Evolutionary conservation across 2,797 vertebrate species (phyloP), one percentile per base, ranked within the genome.

Genomic region (Leptodactylus fallax): DNA sequence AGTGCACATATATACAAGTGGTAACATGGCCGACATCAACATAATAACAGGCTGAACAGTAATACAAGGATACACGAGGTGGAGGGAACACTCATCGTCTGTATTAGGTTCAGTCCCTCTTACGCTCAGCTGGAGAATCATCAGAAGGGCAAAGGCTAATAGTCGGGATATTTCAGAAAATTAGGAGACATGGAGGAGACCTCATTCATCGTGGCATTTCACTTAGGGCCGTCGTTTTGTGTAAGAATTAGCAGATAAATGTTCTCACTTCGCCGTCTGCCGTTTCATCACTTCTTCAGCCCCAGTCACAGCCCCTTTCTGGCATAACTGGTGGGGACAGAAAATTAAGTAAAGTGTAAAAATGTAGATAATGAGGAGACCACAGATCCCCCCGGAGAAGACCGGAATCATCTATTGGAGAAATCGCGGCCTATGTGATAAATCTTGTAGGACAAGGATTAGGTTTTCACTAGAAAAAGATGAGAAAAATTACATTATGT

Each of bases 271-370:
- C 81, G 78, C 83, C 81, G 81, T 85, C 65, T 88, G 83, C 83
- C 7, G n/a, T 77, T 45, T 88, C 87, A 85, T 85, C 87, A 85
- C 25, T 81, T 88, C 19, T 56, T 13, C 45, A 17, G n/a, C 58
- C 67, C 79, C 25, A 49, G 27, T 56, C 12, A 25, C 11, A 45
- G 6, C 6, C 19, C 19, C 19, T 80, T 36, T 69, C 83, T 58
- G 69, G 83, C 87, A 67, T 67, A 23, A 85, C 87, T 88, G 83
- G 83, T 88, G 83, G 87, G 87, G 87, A 88, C 87, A 88, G 79
- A 69, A 79, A 55, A 77, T 85, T 45, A 85, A 88, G 49, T 53
- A 76, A 85, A 76, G 67, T 83, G 74, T 81, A 67, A 88, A 81
- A 85, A 85, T 85, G 56, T 36, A 56, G 55, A 74, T 88, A 85